These are phyloP conservation scores for Dinoponera quadriceps DNA, from an alignment of 1,140 invertebrate species.

Conservation along the genomic window DNA sequence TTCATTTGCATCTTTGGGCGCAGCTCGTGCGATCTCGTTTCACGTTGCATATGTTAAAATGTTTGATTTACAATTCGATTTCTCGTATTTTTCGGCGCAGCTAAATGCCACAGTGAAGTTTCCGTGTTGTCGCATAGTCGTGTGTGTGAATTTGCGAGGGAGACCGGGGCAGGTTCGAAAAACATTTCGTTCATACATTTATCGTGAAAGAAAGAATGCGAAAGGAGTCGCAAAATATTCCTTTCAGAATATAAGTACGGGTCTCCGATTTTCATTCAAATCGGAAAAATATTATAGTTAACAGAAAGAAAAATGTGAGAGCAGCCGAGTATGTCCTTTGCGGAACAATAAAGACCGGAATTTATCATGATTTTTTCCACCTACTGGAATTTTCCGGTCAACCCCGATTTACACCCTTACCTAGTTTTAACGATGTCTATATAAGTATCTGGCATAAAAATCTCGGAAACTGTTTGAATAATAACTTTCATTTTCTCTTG, in stretches of 20 bases:
- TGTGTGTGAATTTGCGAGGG: background rate
- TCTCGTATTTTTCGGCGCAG: background rate
- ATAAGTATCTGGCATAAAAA: background rate
- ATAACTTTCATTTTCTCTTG: background rate
- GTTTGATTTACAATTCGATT: background rate
- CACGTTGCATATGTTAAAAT: background rate
- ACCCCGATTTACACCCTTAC: background rate
- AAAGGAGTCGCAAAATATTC: too few relatives aligned
- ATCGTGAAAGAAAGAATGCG: too few relatives aligned
- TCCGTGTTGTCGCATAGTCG: background rate
- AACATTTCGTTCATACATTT: too few relatives aligned
- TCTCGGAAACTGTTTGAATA: background rate
- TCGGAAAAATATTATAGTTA: too few relatives aligned
- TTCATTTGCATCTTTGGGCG: background rate
- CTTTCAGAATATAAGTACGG: too few relatives aligned
- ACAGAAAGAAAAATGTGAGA: too few relatives aligned
- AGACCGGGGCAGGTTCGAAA: too few relatives aligned
- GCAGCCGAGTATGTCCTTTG: too few relatives aligned
- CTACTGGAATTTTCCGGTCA: background rate
- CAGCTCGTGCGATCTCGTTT: background rate
- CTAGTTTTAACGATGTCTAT: background rate
- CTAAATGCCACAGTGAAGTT: background rate
- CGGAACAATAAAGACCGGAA: too few relatives aligned
- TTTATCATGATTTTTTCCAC: background rate
- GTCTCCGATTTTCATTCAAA: too few relatives aligned